Evolutionary conservation across 2,797 vertebrate genomes (phyloP).

Genomic region (Schizopygopsis pylzovi): DNA sequence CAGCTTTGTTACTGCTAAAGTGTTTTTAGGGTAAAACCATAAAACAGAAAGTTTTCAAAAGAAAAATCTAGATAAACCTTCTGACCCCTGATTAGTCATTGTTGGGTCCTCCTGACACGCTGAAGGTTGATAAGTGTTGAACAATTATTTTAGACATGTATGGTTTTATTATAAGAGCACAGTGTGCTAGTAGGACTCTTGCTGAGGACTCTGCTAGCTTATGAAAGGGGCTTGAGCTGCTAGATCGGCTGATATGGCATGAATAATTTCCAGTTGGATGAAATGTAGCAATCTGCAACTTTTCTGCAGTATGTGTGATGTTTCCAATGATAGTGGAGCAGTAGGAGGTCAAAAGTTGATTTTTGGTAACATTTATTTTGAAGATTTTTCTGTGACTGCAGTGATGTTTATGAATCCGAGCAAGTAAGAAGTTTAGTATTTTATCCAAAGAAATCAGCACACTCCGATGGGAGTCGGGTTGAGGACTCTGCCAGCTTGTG

Average conservation of each 20-base stretch:
- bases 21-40: background rate
- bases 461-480: slow-evolving; percentile 2
- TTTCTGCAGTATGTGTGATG: slow-evolving; percentile 13
- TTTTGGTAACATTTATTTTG: background rate
- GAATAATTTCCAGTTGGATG: slow-evolving; percentile 64
- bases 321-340: slow-evolving; percentile 7
- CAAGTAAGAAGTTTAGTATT: background rate
- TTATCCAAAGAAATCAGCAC: background rate
- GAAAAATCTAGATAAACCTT: background rate
- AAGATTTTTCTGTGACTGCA: background rate
- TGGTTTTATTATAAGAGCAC: background rate
- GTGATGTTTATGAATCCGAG: slow-evolving; percentile 4
- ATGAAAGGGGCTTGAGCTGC: slow-evolving; percentile 48
- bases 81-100: background rate
- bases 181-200: slow-evolving; percentile 4
- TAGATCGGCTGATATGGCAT: slow-evolving; percentile 56
- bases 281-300: slow-evolving; percentile 58
- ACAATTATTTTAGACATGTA: background rate
- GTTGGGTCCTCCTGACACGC: background rate
- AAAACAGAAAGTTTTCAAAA: background rate
- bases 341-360: slow-evolving; percentile 1
- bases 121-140: background rate
- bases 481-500: slow-evolving; percentile 35
- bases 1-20: background rate
- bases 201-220: slow-evolving; percentile 12